Evolutionary conservation across 1,140 invertebrate species (phyloP), one percentile per base, ranked within the genome.

Genomic region (Drosophila dunni): DNA sequence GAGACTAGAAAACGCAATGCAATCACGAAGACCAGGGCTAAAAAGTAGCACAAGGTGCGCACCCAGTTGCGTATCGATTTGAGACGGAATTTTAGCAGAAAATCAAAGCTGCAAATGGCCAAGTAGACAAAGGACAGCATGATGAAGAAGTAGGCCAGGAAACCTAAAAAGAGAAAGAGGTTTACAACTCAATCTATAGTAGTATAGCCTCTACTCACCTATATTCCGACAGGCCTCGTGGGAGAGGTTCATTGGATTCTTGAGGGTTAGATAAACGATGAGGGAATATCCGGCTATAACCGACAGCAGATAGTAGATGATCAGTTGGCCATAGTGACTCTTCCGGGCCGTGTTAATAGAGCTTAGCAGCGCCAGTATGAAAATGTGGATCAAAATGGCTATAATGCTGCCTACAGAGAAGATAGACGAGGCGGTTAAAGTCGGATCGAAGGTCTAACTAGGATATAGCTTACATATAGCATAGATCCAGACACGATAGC

Each of bases 41-140:
- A 94, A 33, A 94, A 85, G 0, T 94, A 85, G 75, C 95, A 95
- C 48, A 95, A 93, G 63, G 92, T 92, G 11, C 79, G 84, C n/a
- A 94, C 93, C 71, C 88, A 92, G 57, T 90, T 93, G 34, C 85
- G 92, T 1, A 92, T 79, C 2, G 92, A 84, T 10, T 91, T 92
- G 17, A 92, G 92, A 93, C 94, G 94, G 90, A 96, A 95, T 24
- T 96, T 96, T 79, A 94, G 94, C 93, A 95, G 96, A 48, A 96
- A 95, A 79, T 97, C 96, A 65, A 96, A 94, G 72, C 96, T 95
- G 93, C 96, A 96, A 10, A 96, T 94, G 81, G 95, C 95, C 85
- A 97, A 94, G 95, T 96, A 97, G 61, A 95, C 95, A 91, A 97
- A 97, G 62, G 95, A 95, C 4, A 95, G 92, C 78, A 96, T 93